Conservation (phyloP, 1,140 invertebrate genomes). For the Drosophila trapezifrons region DNA sequence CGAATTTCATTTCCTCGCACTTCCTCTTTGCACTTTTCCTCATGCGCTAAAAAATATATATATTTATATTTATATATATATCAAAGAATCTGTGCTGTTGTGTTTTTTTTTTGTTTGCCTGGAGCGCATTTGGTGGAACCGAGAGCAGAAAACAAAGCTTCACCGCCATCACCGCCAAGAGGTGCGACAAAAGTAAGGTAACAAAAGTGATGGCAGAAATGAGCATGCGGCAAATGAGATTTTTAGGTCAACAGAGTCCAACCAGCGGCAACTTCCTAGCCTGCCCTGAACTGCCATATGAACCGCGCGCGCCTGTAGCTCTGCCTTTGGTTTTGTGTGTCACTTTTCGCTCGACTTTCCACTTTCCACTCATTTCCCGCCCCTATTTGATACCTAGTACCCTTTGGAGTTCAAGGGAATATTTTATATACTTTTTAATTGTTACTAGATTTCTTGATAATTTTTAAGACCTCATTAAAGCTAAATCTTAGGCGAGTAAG, state of each 20-base stretch:
- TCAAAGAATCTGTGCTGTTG: slow-evolving; percentile 57
- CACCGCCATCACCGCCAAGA: slow-evolving; percentile 21
- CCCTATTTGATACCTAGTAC: slow-evolving; percentile 17
- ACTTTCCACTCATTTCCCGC: slow-evolving; percentile 45
- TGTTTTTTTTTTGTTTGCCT: slow-evolving; percentile 47
- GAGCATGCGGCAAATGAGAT: slow-evolving; percentile 80
- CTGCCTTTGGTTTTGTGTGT: slow-evolving; percentile 61
- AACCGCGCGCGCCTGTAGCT: slow-evolving; percentile 27
- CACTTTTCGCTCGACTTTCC: slow-evolving; percentile 59
- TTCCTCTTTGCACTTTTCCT: slow-evolving; percentile 27
- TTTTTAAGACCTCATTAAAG: background rate
- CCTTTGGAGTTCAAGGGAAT: background rate
- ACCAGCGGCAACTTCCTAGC: slow-evolving; percentile 40
- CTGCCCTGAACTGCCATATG: slow-evolving; percentile 42
- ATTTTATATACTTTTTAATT: background rate
- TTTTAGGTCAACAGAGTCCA: slow-evolving; percentile 82
- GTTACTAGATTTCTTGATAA: too few relatives aligned
- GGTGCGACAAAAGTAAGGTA: slow-evolving; percentile 57
- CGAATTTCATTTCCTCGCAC: slow-evolving; percentile 70
- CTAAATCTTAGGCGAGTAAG: too few relatives aligned
- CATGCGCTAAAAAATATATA: slow-evolving; percentile 26
- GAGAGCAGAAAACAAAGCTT: slow-evolving; percentile 58
- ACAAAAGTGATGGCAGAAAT: slow-evolving; percentile 75
- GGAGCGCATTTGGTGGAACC: slow-evolving; percentile 49
- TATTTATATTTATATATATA: slow-evolving; percentile 39